Percentiles rank a stretch among this genome's conserved stretches.
These are phyloP conservation scores for Caenorhabditis inopinata DNA, from an alignment of 1,140 invertebrate genomes.

Conservation along the genomic window DNA sequence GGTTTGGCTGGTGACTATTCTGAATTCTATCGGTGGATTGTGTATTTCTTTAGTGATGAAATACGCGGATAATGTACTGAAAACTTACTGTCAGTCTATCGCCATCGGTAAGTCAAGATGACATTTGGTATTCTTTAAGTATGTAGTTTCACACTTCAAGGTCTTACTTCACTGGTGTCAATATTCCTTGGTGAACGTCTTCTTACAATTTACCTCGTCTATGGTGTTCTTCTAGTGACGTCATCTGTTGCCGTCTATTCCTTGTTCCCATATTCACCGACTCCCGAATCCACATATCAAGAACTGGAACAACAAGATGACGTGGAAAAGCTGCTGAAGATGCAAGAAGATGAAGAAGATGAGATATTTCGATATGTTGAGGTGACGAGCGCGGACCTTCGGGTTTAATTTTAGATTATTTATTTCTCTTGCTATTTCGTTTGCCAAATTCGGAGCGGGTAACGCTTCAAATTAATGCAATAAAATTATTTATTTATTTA, in stretches of 20 bases:
- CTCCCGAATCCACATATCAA: background rate
- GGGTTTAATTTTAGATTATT: too few species aligned
- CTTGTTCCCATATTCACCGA: background rate
- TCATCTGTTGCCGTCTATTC: constrained; percentile 36
- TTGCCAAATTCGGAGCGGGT: too few species aligned
- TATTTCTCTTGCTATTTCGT: too few species aligned
- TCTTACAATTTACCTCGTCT: background rate
- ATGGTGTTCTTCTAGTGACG: constrained; percentile 5
- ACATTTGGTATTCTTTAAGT: too few species aligned
- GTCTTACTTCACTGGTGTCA: background rate
- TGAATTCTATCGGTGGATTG: constrained; percentile 40
- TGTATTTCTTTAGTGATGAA: constrained; percentile 42
- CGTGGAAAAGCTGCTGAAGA: background rate
- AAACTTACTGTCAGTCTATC: constrained; percentile 45
- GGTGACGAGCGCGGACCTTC: background rate
- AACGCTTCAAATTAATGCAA: too few species aligned
- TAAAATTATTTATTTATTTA: too few species aligned
- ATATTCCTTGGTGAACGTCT: constrained; percentile 28
- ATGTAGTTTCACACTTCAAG: background rate
- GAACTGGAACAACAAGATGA: background rate
- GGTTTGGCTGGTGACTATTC: constrained; percentile 42
- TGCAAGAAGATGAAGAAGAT: constrained; percentile 5
- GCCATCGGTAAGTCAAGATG: constrained; percentile 41
- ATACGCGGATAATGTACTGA: constrained; percentile 44
- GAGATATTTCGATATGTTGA: background rate